Evolutionary conservation across 2,888 invertebrate species (phyloP), one percentile per base, ranked within the genome.

Genomic region (Tenthredo mesomela): DNA sequence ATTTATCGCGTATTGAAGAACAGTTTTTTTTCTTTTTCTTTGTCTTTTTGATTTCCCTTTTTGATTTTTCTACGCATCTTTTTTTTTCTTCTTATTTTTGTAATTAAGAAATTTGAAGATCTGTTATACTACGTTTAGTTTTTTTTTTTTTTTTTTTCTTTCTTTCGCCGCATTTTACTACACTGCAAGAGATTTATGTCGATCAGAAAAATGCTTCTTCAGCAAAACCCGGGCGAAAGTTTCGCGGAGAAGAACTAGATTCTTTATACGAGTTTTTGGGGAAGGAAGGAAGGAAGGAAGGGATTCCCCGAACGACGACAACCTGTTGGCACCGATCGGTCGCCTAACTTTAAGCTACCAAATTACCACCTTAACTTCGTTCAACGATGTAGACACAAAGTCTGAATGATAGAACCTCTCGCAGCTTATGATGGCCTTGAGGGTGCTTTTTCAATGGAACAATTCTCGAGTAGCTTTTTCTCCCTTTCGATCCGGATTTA

Each of bases 291-390:
- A n/a, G n/a, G 10, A 73, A 73, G 21, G 21, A 73, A 43, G 73
- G 15, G 21, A 43, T 73, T 73, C 73, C n/a, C 10, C n/a, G 73
- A 73, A 73, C 12, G 21, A 73, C 73, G n/a, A 73, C 73, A 73
- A 73, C 73, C 73, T 73, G 73, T 73, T 73, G 73, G 73, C 25
- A 40, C 40, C 33, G 29, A 73, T 73, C 43, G 73, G 73, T 73
- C 15, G 73, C 43, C 73, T 73, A 73, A 73, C 73, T 73, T 73
- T 40, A 43, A 43, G 73, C 73, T 73, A 73, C 43, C n/a, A 40
- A 73, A 73, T 73, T 73, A 73, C 43, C 67, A 67, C 67, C 67
- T 33, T 33, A 67, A 67, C 67, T 67, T 67, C 67, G 67, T 67
- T 67, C 67, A 67, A 29, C 67, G 67, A 67, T 67, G 67, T 67